phyloP scores from a whole-genome alignment of 2,113 vertebrate species.

The Zosterops hypoxanthus region DNA sequence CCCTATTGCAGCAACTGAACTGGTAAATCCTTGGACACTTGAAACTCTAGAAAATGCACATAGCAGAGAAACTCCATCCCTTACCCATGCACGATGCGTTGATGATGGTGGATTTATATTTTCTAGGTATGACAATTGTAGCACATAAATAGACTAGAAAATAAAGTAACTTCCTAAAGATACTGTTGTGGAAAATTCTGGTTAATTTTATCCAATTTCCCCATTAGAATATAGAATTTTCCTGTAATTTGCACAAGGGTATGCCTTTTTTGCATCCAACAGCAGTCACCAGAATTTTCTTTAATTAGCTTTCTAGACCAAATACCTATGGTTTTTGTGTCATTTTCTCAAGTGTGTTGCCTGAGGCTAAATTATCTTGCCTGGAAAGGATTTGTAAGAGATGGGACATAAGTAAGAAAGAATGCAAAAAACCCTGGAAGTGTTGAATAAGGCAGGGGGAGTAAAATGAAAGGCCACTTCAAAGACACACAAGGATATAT shows the following conservation, averaged over 20 bases:
- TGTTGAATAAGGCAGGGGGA: background rate
- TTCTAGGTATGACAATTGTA: background rate
- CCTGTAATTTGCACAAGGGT: background rate
- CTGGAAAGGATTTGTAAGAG: background rate
- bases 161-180: background rate
- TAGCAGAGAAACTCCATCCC: background rate
- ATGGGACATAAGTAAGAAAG: background rate
- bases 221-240: background rate
- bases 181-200: background rate
- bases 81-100: rapidly evolving
- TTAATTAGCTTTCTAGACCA: background rate
- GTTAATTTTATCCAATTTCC: background rate
- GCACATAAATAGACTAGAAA: background rate
- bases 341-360: background rate
- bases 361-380: background rate
- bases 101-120: background rate
- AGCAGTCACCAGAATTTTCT: background rate
- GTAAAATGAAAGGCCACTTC: background rate
- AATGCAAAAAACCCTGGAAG: background rate
- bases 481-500: background rate
- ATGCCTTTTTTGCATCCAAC: background rate
- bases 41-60: background rate
- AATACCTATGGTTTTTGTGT: background rate
- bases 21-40: background rate
- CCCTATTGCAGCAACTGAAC: background rate